Conservation (phyloP, 2,113 vertebrate genomes). For the Tachysurus vachellii region DNA sequence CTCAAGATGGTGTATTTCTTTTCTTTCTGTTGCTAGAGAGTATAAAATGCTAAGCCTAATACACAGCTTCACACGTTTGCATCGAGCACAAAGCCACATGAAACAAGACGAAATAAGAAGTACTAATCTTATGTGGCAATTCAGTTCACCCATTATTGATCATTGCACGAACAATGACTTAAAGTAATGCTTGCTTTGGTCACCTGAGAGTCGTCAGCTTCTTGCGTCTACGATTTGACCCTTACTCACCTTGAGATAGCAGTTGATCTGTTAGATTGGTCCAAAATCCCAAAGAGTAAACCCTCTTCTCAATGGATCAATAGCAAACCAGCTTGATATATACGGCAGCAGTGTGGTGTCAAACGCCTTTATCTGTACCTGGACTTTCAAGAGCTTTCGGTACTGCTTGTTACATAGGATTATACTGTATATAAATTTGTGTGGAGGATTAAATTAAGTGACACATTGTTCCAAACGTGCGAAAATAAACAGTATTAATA, state of each 20-base stretch:
- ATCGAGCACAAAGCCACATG: not conserved
- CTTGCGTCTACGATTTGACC: not conserved
- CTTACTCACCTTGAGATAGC: not conserved
- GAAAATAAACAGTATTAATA: not conserved
- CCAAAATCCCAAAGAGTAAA: not conserved
- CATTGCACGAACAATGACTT: not conserved
- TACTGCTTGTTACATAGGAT: not conserved
- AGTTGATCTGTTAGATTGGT: not conserved
- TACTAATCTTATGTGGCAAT: not conserved
- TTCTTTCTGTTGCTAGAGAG: not conserved
- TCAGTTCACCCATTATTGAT: not conserved
- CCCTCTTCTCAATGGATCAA: not conserved
- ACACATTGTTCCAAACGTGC: not conserved
- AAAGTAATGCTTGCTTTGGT: not conserved
- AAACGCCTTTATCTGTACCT: not conserved
- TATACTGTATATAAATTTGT: not conserved
- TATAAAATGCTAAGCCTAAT: conserved; percentile 8
- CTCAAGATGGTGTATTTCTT: not conserved
- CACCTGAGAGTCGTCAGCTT: not conserved
- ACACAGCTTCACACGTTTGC: conserved; percentile 19
- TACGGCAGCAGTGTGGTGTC: not conserved
- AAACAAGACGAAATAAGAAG: not conserved
- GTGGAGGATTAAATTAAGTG: not conserved
- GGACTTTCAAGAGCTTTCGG: not conserved
- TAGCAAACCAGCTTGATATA: not conserved